Evolutionary conservation across 2,888 invertebrate species (phyloP), one percentile per base, ranked within the genome.

Genomic region (Caprella mutica): DNA sequence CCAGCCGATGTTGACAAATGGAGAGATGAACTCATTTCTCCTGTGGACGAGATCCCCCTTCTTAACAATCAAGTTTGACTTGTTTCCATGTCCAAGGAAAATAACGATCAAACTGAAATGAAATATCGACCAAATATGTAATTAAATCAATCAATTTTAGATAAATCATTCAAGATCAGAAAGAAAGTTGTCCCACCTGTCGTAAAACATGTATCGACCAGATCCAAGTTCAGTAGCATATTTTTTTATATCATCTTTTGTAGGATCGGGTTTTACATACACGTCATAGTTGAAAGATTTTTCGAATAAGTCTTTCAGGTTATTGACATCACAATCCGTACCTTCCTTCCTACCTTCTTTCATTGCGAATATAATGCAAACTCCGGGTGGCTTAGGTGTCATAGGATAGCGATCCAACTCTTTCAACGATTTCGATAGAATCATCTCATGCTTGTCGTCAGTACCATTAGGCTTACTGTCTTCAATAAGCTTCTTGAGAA

Each of bases 41-140:
- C 62, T 38, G 29, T 56, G 56, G 26, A 62, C 59, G n/a, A n/a
- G n/a, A 8, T 43, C 30, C 3, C 53, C 53, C 23, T 54, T 40
- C 35, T 53, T 56, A 21, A 56, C 56, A 3, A 9, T 33, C 8
- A 60, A 39, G 52, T 48, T 42, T 8, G 46, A 51, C 29, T 54
- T 59, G 56, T 56, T 48, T 1, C 62, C 62, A 29, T 62, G 62
- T 3, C 58, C 62, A 58, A 62, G 59, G 35, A 62, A 62, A 56
- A 58, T 59, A 9, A 62, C 56, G 12, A 62, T 52, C 51, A 62
- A 30, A 51, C 62, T 62, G 29, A 5, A 27, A 17, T n/a, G n/a
- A n/a, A n/a, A n/a, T n/a, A n/a, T n/a, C n/a, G n/a, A n/a, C n/a
- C n/a, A n/a, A n/a, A n/a, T n/a, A n/a, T n/a, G n/a, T n/a, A n/a